Conservation (phyloP, 1,140 invertebrate genomes). For the Bombus confusus region DNA sequence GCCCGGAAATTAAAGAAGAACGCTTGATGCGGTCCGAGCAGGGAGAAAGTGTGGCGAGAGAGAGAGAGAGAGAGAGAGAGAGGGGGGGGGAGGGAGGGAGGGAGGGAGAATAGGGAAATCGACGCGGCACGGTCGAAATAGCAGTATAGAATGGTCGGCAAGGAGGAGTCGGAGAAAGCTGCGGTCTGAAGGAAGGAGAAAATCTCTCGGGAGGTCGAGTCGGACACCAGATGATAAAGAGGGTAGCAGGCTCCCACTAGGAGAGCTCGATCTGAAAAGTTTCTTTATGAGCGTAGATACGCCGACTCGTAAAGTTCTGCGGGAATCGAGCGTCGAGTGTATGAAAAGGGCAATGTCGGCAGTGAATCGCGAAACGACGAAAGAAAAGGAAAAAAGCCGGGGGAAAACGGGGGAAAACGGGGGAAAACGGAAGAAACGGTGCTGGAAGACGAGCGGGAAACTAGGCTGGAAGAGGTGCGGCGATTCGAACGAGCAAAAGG, state of each 20-base stretch:
- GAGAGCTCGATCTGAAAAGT: constrained; percentile 57
- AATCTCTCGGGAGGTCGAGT: not conserved
- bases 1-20: constrained; percentile 20
- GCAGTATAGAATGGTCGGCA: constrained; percentile 34
- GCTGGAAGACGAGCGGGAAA: too few relatives aligned
- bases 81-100: not conserved
- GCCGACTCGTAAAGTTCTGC: constrained; percentile 60
- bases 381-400: not conserved
- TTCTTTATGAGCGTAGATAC: constrained; percentile 57
- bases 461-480: not conserved
- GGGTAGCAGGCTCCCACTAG: too few relatives aligned
- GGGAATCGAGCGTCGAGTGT: constrained; percentile 52
- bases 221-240: constrained; percentile 27
- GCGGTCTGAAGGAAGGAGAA: not conserved
- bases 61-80: not conserved
- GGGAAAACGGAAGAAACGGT: not conserved
- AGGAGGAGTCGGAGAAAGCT: not conserved
- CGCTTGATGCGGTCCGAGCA: not conserved
- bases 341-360: constrained; percentile 41
- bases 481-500: too few relatives aligned
- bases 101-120: not conserved
- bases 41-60: not conserved
- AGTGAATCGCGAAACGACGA: not conserved
- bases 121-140: constrained; percentile 34
- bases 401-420: not conserved